A percentile compares a stretch with the other conserved stretches of the same genome.
These are phyloP conservation scores for Azorinus chamasolen DNA, from an alignment of 2,888 invertebrate genomes.

Conservation along the genomic window DNA sequence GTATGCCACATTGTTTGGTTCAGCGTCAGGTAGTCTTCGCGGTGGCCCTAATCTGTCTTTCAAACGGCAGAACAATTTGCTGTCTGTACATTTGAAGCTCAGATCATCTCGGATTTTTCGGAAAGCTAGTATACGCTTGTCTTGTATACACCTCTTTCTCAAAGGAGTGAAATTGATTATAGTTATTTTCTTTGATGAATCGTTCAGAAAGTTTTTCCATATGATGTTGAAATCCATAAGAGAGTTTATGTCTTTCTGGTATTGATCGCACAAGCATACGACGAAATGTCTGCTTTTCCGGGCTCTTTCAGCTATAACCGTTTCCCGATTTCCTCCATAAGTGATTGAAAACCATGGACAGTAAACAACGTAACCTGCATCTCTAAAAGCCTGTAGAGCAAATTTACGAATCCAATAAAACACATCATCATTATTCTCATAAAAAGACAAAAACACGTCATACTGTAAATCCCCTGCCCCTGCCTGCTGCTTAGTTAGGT, in stretches of 20 bases:
- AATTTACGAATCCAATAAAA: not conserved
- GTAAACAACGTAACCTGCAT: not conserved
- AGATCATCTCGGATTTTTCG: no score
- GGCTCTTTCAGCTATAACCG: not conserved
- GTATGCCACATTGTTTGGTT: no score
- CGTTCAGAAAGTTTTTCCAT: constrained; percentile 9
- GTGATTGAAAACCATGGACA: constrained; percentile 7
- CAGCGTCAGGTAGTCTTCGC: no score
- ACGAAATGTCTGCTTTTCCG: not conserved
- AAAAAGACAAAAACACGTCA: constrained; percentile 22
- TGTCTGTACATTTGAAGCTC: no score
- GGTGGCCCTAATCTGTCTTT: no score
- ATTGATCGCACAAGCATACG: constrained; percentile 11
- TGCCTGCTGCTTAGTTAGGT: no score
- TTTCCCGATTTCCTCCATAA: not conserved
- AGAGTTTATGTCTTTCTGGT: not conserved
- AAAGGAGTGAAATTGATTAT: no score
- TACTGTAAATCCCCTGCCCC: not conserved
- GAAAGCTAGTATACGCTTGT: no score
- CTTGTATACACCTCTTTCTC: no score
- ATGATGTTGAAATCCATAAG: constrained; percentile 13
- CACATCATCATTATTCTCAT: constrained; percentile 15
- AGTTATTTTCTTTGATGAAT: not conserved
- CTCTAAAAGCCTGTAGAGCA: not conserved
- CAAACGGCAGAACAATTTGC: no score